Conservation (phyloP, 2,888 invertebrate species). For the Drosophila histrio region DNA sequence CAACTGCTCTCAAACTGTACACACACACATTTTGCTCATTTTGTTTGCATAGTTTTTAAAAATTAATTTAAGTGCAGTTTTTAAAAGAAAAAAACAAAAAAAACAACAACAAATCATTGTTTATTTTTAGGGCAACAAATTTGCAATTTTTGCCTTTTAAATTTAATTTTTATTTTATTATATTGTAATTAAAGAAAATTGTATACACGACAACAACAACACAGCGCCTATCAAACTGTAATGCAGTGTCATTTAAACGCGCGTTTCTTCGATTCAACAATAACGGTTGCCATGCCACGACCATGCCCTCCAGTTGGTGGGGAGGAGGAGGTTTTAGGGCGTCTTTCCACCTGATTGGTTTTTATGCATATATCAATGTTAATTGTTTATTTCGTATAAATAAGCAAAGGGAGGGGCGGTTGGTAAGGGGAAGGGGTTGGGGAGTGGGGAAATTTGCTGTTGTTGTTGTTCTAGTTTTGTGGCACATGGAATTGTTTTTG, state of each 20-base stretch:
- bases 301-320: slow-evolving; percentile 30
- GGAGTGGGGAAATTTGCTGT: too few species aligned
- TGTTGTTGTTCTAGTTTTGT: slow-evolving; percentile 59
- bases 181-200: slow-evolving; percentile 56
- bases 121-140: slow-evolving; percentile 31
- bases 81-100: too few species aligned
- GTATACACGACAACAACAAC: slow-evolving; percentile 42
- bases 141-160: slow-evolving; percentile 44
- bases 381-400: slow-evolving; percentile 68
- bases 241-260: background rate
- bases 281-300: slow-evolving; percentile 70
- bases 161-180: too few species aligned
- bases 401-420: too few species aligned
- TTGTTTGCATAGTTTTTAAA: too few species aligned
- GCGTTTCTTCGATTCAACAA: slow-evolving; percentile 83
- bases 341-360: slow-evolving; percentile 58
- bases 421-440: too few species aligned
- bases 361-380: slow-evolving; percentile 30
- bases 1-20: too few species aligned
- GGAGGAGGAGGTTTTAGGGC: background rate
- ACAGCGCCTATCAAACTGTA: slow-evolving; percentile 35
- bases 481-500: slow-evolving; percentile 81
- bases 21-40: too few species aligned
- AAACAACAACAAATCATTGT: too few species aligned
- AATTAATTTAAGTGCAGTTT: too few species aligned